Base-by-base conservation (phyloP, 2,888 invertebrate species). In the Microdon myrmicae region DNA sequence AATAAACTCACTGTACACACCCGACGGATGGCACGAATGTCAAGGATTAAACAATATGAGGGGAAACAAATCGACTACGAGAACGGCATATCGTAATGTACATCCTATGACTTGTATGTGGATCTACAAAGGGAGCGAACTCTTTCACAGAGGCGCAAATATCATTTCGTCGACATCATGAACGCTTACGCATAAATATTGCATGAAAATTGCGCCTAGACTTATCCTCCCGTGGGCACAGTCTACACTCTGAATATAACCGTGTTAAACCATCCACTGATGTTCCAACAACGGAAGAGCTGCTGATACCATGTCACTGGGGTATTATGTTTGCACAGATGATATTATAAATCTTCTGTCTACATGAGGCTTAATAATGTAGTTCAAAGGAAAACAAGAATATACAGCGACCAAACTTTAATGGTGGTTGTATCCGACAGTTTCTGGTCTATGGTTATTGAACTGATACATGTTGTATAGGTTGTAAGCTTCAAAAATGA, bases 361-460 rank as follows among this genome's bases (percentile, higher is more conserved):
- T 53, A 60, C 53, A 60, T 47, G 47, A 47, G 53, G 59, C 59
- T 60, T 60, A 60, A 60, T 60, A 60, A 60, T 60, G 59, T 60
- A 53, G 59, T 60, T 53, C 34, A 60, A 60, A 53, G 53, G 53
- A 53, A 53, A 60, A 47, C 59, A 60, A 53, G 59, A 47, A 60
- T 37, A 60, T 35, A 3, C 38, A 23, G 53, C 45, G 47, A 35
- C 47, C 59, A 60, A 53, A 39, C 39, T 47, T 60, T 43, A 53
- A 53, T 53, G 47, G 45, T 53, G 35, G 16, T 26, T n/a, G n/a
- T n/a, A n/a, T n/a, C n/a, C n/a, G n/a, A n/a, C n/a, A n/a, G n/a
- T n/a, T n/a, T 28, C 29, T 45, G 31, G 47, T 37, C 45, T 45
- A 44, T 38, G 13, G 32, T 37, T 41, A 53, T 60, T 47, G 53